Conservation (phyloP, 2,888 invertebrate species). For the Trachelus tabidus region DNA sequence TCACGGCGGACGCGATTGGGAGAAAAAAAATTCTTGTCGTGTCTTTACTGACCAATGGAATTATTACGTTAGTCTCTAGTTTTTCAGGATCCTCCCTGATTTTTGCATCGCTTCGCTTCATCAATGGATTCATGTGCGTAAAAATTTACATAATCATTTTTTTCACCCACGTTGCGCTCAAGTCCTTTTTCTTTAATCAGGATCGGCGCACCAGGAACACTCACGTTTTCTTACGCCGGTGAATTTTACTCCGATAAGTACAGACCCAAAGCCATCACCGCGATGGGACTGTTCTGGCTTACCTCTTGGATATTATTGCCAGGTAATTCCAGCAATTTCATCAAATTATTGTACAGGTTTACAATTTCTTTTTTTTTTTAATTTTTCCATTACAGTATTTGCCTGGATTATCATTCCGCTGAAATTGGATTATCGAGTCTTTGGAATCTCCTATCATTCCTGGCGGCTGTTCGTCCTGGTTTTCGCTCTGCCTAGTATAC, state of each 20-base stretch:
- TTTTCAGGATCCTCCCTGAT: conserved; percentile 71
- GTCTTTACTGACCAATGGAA: conserved; percentile 66
- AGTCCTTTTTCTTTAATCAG: neutral
- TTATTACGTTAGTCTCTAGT: conserved; percentile 69
- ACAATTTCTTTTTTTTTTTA: neutral
- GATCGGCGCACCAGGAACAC: conserved; percentile 69
- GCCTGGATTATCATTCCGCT: conserved; percentile 76
- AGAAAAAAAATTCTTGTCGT: conserved; percentile 70
- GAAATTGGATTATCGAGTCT: conserved; percentile 8
- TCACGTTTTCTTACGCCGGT: conserved; percentile 72
- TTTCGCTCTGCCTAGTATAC: conserved; percentile 72
- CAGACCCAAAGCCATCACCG: conserved; percentile 70
- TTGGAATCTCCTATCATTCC: conserved; percentile 70
- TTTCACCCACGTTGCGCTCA: too few relatives aligned
- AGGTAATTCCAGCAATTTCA: conserved; percentile 56
- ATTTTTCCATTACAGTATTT: conserved; percentile 64
- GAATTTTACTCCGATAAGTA: conserved; percentile 72
- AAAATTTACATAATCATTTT: neutral
- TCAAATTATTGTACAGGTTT: neutral
- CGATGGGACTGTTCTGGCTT: conserved; percentile 72
- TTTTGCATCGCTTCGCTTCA: conserved; percentile 71
- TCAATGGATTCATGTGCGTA: conserved; percentile 69
- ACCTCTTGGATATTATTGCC: conserved; percentile 71
- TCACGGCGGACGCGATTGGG: conserved; percentile 78
- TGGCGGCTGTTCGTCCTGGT: conserved; percentile 79